Evolutionary conservation across 2,888 invertebrate genomes (phyloP), one percentile per base, ranked within the genome.

Genomic region (Syritta pipiens): DNA sequence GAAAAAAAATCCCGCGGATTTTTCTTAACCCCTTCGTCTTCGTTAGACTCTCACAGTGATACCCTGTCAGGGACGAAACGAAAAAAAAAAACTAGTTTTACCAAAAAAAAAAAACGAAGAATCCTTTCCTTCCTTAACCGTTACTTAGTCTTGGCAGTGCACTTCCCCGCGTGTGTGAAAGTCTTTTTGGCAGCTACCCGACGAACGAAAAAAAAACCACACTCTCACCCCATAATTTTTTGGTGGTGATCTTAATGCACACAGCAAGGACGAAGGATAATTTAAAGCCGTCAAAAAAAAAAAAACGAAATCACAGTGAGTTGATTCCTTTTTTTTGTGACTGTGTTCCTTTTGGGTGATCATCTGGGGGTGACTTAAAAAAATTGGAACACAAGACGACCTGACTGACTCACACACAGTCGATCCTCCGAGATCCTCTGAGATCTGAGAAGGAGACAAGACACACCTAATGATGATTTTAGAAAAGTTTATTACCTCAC

Each of bases 401-500:
- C 55, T 74, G 79, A 79, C n/a, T 79, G 74, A 79, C 74, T 79
- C 74, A 74, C 79, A 79, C 79, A 79, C 67, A 79, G 14, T 6
- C 17, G 14, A 17, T n/a, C 10, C 22, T 4, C 4, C n/a, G 69
- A 63, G 72, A 72, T 77, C 53, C 65, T 60, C 72, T 65, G 17
- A 17, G 37, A 14, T 37, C 53, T 71, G 22, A 22, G 20, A 42
- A 12, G 44, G 12, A 59, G n/a, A 6, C 12, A 57, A 37, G 49
- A 57, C 53, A 74, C 74, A 68, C 62, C 79, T 79, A 79, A 79
- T 79, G 74, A 79, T 79, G 79, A 74, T 79, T 74, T 79, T 74
- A 67, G 68, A 51, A 79, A 79, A 79, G 57, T 74, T 79, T 79
- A 79, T 79, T 79, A 49, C 79, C 79, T 62, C 62, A 74, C 62